These are phyloP conservation scores for Eubasilissa splendida DNA, from an alignment of 2,888 invertebrate species.

Conservation along the genomic window DNA sequence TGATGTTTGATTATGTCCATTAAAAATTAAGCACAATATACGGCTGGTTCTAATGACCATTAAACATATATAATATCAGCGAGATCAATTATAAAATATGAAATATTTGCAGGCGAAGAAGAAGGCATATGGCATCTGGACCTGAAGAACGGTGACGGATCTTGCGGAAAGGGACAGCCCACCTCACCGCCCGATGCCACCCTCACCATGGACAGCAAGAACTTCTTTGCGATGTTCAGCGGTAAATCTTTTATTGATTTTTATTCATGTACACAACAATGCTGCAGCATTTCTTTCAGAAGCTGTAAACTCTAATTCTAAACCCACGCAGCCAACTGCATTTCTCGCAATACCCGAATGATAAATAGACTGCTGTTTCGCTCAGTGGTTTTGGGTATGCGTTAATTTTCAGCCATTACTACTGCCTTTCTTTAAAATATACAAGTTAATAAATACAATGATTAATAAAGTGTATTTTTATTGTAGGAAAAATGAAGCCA, in stretches of 20 bases:
- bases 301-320: not conserved
- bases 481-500: conserved; percentile 87
- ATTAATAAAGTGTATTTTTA: conserved; percentile 23
- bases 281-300: not conserved
- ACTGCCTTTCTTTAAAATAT: no score
- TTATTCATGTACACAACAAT: no score
- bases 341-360: conserved; percentile 4
- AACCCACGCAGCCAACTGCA: not conserved
- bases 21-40: no score
- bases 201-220: conserved; percentile 85
- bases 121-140: conserved; percentile 88
- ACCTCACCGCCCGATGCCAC: conserved; percentile 83
- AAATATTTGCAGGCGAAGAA: conserved; percentile 72
- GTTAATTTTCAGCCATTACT: no score
- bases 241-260: conserved; percentile 66
- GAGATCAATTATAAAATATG: no score
- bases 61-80: no score
- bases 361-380: not conserved
- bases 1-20: no score
- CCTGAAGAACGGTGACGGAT: conserved; percentile 88
- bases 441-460: conserved; percentile 3
- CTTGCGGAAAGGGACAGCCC: conserved; percentile 85
- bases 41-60: no score
- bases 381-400: no score
- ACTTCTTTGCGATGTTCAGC: conserved; percentile 86